Evolutionary conservation across 2,797 vertebrate species (phyloP), one percentile per base, ranked within the genome.

Genomic region (Mycteria americana): DNA sequence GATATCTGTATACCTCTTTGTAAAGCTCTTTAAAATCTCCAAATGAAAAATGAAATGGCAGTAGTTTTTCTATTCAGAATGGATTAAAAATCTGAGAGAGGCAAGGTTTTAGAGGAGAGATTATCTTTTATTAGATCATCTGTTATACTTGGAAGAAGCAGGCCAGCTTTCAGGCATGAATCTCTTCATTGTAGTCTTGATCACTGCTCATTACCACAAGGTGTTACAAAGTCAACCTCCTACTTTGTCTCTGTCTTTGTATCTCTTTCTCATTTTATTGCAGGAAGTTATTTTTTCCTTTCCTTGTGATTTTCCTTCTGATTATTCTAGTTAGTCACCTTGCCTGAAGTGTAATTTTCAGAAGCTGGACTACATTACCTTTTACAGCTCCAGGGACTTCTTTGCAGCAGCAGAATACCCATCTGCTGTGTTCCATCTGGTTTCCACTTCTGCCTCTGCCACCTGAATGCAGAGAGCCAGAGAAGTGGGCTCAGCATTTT

Each of bases 271-370:
- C 17, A 67, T 78, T 88, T 92, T 87, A 62, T 89, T 70, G 37
- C 25, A 54, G 73, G 22, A 89, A 93, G 46, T 54, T 84, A 11
- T 63, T 75, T 73, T 91, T 90, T 56, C 31, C 14, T 75, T 85
- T 85, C 37, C 76, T 63, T 80, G 22, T 85, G 72, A 74, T 95
- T 92, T 89, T 39, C 37, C 37, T 39, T 37, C 11, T 79, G 79
- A 56, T 91, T 92, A 62, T 93, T 95, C 48, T 41, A 60, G 45
- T 94, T 90, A 93, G 45, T 89, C n/a, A 46, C 89, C 21, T 85
- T 91, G 41, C 74, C 68, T 85, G 75, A 87, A 81, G 67, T 65
- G 11, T 81, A 69, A 59, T 84, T 88, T 93, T 84, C 54, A 65
- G 92, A 94, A 87, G 28, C 45, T 88, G 83, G 60, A 82, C 82